Evolutionary conservation across 2,888 invertebrate species (phyloP), one percentile per base, ranked within the genome.

Genomic region (Eudasyphora cyanicolor): DNA sequence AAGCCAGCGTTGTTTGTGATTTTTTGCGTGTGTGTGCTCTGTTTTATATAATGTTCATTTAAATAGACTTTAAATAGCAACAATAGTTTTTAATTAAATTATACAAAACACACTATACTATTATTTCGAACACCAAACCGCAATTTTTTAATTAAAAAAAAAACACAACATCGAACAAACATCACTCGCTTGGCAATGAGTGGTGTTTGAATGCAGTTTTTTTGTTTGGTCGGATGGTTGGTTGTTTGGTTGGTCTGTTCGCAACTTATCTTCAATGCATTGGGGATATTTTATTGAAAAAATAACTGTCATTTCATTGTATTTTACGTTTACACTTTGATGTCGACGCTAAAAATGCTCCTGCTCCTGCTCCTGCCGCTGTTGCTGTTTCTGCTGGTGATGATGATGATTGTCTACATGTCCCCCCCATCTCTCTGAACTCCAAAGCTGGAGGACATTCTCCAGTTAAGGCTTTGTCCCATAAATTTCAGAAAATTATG

Each of bases 71-170:
- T 71, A 76, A 73, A 69, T 49, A 51, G 57, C 57, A 78, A 45
- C 71, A 69, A 60, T 60, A 60, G 38, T 67, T 79, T 80, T 84
- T 84, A 84, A 84, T 84, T 84, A 84, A 84, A 84, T 84, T 84
- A 84, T 81, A 81, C 73, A 79, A 76, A 81, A 81, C 81, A 67
- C 24, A 21, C n/a, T 64, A 21, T 64, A n/a, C n/a, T n/a, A 81
- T 81, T 84, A 84, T 81, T 81, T 84, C 73, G 60, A 67, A 6
- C 21, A 42, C 38, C 75, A 80, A 81, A 81, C 81, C 84, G 76
- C 84, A 84, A 81, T 84, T 84, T 81, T 73, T 84, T 84, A 84
- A 84, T 84, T 84, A 84, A 84, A 77, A 71, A 75, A 79, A 49
- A 64, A 79, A 19, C 51, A 69, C n/a, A 57, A 54, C 75, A 74